Conservation (phyloP, 2,888 invertebrate genomes). For the Seira ritae region DNA sequence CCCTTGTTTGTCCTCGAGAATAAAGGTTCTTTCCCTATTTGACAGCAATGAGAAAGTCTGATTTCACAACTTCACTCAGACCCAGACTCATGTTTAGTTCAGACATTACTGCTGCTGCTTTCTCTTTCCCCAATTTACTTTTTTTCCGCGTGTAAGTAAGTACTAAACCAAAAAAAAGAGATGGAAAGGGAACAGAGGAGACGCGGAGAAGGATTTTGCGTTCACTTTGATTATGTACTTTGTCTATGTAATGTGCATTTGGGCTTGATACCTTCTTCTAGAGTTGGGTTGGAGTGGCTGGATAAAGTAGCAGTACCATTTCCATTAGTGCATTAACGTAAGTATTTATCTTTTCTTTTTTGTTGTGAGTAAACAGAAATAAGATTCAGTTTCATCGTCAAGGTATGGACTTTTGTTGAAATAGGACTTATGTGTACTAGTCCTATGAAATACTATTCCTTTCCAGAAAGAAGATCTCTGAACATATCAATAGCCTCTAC, state of each 20-base stretch:
- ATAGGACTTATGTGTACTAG: too few species aligned
- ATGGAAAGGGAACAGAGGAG: not conserved
- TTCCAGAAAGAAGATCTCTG: too few species aligned
- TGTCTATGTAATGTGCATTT: slow-evolving; percentile 32
- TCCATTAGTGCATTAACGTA: slow-evolving; percentile 32
- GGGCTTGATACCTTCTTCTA: slow-evolving; percentile 22
- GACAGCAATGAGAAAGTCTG: slow-evolving; percentile 50
- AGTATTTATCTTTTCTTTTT: slow-evolving; percentile 24
- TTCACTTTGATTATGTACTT: slow-evolving; percentile 46
- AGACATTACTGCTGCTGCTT: too few species aligned
- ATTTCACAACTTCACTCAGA: slow-evolving; percentile 44
- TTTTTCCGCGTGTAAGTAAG: not conserved
- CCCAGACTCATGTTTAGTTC: too few species aligned
- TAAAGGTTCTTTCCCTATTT: slow-evolving; percentile 42
- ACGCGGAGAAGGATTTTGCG: slow-evolving; percentile 13
- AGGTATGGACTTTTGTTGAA: too few species aligned
- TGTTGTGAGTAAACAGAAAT: not conserved
- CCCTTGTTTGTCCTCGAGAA: slow-evolving; percentile 55
- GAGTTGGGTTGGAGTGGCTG: not conserved
- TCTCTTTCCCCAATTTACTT: not conserved
- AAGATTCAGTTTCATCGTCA: too few species aligned
- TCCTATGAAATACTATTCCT: too few species aligned
- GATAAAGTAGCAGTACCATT: slow-evolving; percentile 2
- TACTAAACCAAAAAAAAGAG: not conserved
- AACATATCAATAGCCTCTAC: too few species aligned